phyloP scores from a whole-genome alignment of 1,140 invertebrate genomes.

The Bombus pascuorum region DNA sequence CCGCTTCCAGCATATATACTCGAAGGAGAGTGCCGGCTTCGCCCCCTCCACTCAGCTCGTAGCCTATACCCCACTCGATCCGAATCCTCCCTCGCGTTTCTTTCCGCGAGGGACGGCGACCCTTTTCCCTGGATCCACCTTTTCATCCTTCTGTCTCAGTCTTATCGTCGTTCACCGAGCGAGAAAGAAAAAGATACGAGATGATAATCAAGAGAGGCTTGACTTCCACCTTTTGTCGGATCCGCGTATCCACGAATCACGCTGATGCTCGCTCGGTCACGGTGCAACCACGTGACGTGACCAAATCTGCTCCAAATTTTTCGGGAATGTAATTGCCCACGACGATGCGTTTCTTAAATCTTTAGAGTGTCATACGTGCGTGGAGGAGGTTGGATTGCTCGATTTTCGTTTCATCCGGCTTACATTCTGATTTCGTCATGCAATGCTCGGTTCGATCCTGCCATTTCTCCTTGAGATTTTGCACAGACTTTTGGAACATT shows the following conservation, averaged over 20 bases:
- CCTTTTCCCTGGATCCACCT: conserved; percentile 39
- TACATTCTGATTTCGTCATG: too few relatives aligned
- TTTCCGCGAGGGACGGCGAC: conserved; percentile 29
- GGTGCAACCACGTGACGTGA: conserved; percentile 11
- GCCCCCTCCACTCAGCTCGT: conserved; percentile 16
- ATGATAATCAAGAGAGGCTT: too few relatives aligned
- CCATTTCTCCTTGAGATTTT: too few relatives aligned
- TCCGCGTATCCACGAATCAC: not conserved
- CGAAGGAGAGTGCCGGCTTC: conserved; percentile 69
- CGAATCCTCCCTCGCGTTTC: conserved; percentile 71
- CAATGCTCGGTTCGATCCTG: too few relatives aligned
- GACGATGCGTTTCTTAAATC: not conserved
- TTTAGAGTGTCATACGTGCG: not conserved
- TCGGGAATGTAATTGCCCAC: not conserved
- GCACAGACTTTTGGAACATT: too few relatives aligned
- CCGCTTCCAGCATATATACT: conserved; percentile 80
- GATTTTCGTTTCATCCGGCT: too few relatives aligned
- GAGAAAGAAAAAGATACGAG: not conserved
- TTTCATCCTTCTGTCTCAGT: not conserved
- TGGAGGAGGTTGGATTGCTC: too few relatives aligned
- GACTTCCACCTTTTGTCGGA: not conserved
- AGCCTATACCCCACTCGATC: conserved; percentile 49
- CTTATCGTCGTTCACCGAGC: not conserved
- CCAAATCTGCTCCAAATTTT: not conserved
- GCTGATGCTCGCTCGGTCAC: conserved; percentile 6